These are phyloP conservation scores for Toxotes chatareus DNA, from an alignment of 2,113 vertebrate genomes.

Conservation along the genomic window DNA sequence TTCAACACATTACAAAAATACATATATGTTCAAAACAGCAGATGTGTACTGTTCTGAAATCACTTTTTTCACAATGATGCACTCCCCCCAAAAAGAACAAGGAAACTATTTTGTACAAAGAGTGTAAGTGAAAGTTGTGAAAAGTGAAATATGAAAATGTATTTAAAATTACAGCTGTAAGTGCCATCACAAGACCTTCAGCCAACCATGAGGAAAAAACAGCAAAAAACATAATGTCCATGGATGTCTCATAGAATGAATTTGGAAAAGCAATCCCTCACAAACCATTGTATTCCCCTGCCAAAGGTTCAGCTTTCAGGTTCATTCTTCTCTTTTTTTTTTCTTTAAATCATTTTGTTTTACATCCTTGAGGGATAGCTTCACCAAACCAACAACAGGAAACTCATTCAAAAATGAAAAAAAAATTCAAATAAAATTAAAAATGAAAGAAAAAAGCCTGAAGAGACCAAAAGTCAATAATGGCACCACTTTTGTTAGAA, in stretches of 20 bases:
- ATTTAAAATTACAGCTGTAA: slow-evolving; percentile 78
- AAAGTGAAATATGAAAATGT: slow-evolving; percentile 80
- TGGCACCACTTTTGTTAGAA: slow-evolving; percentile 89
- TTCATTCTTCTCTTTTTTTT: slow-evolving; percentile 55
- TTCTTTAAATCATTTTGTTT: slow-evolving; percentile 78
- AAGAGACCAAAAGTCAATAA: slow-evolving; percentile 92
- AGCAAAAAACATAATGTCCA: slow-evolving; percentile 47
- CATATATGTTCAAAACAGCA: slow-evolving; percentile 85
- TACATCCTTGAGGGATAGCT: slow-evolving; percentile 95
- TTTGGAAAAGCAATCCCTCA: slow-evolving; percentile 64
- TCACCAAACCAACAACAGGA: slow-evolving; percentile 90
- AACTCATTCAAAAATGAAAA: slow-evolving; percentile 88
- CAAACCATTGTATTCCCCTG: slow-evolving; percentile 56
- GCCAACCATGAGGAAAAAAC: slow-evolving; percentile 69
- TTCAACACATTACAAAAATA: slow-evolving; percentile 87
- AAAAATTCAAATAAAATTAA: slow-evolving; percentile 86
- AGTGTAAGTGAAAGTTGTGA: slow-evolving; percentile 80
- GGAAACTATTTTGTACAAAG: slow-evolving; percentile 83
- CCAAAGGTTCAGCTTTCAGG: slow-evolving; percentile 50
- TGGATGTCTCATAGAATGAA: slow-evolving; percentile 65
- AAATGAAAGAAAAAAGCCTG: slow-evolving; percentile 84
- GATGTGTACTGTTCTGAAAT: slow-evolving; percentile 81
- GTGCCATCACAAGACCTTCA: slow-evolving; percentile 81
- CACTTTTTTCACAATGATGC: slow-evolving; percentile 83
- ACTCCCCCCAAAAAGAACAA: slow-evolving; percentile 71